Conservation (phyloP, 2,888 invertebrate genomes). For the Adelognathus sp. region DNA sequence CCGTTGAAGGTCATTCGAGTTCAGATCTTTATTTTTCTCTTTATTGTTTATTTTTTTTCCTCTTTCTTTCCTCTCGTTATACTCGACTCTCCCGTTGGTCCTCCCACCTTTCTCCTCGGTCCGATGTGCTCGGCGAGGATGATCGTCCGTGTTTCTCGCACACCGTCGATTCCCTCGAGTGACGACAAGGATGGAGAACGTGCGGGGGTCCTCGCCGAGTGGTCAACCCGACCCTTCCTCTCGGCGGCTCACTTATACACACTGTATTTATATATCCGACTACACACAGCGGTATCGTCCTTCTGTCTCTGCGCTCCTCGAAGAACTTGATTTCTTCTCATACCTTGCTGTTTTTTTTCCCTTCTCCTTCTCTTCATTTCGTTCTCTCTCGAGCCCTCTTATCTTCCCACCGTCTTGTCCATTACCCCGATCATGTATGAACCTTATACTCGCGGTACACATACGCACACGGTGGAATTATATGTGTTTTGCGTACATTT, state of each 20-base stretch:
- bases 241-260: background rate
- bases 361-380: background rate
- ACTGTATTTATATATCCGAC: slow-evolving; percentile 36
- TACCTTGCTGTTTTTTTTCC: background rate
- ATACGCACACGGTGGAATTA: background rate
- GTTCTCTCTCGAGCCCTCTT: slow-evolving; percentile 29
- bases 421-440: slow-evolving; percentile 42
- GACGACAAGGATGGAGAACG: slow-evolving; percentile 42
- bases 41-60: slow-evolving; percentile 47
- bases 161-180: slow-evolving; percentile 49
- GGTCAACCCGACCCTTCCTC: slow-evolving; percentile 62
- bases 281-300: slow-evolving; percentile 46
- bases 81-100: slow-evolving; percentile 48
- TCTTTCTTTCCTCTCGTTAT: slow-evolving; percentile 52
- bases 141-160: slow-evolving; percentile 49
- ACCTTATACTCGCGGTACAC: background rate
- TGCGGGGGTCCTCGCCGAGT: slow-evolving; percentile 56
- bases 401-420: slow-evolving; percentile 49
- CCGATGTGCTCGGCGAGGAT: slow-evolving; percentile 28
- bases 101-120: slow-evolving; percentile 52
- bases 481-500: slow-evolving; percentile 18
- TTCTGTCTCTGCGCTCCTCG: slow-evolving; percentile 42
- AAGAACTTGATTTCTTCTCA: slow-evolving; percentile 38
- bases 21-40: slow-evolving; percentile 64
- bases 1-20: slow-evolving; percentile 71